Conservation (phyloP, 2,113 vertebrate genomes). For the Thermophis baileyi region DNA sequence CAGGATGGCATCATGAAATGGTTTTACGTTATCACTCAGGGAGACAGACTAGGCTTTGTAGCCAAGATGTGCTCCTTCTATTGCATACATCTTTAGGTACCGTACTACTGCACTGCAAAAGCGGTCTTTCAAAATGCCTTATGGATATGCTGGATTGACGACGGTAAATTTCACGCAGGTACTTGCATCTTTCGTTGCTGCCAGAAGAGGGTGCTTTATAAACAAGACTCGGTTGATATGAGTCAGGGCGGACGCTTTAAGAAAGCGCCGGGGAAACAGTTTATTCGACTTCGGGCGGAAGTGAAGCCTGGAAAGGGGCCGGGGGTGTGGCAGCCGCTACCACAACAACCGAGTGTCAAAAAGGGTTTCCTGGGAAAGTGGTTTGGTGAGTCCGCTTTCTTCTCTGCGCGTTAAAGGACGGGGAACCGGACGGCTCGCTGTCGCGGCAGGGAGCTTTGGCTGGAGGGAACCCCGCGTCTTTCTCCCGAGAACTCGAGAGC, state of each 20-base stretch:
- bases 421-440: background rate
- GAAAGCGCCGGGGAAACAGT: background rate
- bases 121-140: background rate
- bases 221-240: no score
- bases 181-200: background rate
- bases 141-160: no score
- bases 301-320: background rate
- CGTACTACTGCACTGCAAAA: background rate
- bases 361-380: background rate
- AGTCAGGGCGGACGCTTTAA: background rate
- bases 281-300: background rate
- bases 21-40: background rate
- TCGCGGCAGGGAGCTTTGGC: background rate
- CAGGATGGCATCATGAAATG: background rate
- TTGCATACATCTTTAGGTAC: background rate
- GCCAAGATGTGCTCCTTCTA: background rate
- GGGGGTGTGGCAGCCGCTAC: background rate
- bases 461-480: background rate
- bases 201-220: conserved; percentile 1
- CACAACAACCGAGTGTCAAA: background rate
- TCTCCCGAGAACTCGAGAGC: background rate
- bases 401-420: background rate
- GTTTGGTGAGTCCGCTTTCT: background rate
- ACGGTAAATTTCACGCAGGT: background rate
- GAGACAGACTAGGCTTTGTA: no score